Evolutionary conservation across 1,140 invertebrate species (phyloP).

Genomic region (Drosophila dunni): DNA sequence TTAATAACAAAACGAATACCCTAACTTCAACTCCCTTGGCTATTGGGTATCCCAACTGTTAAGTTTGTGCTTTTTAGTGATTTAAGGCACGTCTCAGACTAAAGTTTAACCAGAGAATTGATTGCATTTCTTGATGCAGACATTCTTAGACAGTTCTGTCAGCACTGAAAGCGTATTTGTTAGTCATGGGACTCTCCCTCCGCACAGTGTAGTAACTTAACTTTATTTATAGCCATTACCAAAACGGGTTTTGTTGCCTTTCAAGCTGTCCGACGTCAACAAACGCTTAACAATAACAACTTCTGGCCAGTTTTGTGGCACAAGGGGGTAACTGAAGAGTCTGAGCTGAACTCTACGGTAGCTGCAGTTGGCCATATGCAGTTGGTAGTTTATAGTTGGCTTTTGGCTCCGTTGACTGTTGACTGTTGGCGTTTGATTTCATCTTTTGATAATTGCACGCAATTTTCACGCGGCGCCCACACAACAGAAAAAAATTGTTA

Average conservation of each 20-base stretch:
- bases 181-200: conserved; percentile 17
- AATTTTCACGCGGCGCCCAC: conserved; percentile 73
- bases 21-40: background rate
- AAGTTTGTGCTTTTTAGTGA: background rate
- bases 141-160: conserved; percentile 20
- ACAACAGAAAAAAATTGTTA: background rate
- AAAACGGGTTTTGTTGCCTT: conserved; percentile 54
- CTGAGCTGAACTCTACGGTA: conserved; percentile 10
- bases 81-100: background rate
- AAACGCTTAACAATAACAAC: conserved; percentile 33
- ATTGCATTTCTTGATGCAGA: background rate
- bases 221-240: conserved; percentile 71
- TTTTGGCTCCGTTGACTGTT: conserved; percentile 18
- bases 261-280: conserved; percentile 36
- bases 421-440: conserved; percentile 61
- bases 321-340: background rate
- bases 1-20: background rate
- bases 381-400: conserved; percentile 4
- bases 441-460: conserved; percentile 77
- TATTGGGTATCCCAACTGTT: background rate
- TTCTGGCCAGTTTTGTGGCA: conserved; percentile 17
- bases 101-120: background rate
- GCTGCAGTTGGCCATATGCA: conserved; percentile 16
- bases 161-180: conserved; percentile 16
- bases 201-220: conserved; percentile 32